Conservation (phyloP, 2,888 invertebrate genomes). For the Standfussiana lucernea region DNA sequence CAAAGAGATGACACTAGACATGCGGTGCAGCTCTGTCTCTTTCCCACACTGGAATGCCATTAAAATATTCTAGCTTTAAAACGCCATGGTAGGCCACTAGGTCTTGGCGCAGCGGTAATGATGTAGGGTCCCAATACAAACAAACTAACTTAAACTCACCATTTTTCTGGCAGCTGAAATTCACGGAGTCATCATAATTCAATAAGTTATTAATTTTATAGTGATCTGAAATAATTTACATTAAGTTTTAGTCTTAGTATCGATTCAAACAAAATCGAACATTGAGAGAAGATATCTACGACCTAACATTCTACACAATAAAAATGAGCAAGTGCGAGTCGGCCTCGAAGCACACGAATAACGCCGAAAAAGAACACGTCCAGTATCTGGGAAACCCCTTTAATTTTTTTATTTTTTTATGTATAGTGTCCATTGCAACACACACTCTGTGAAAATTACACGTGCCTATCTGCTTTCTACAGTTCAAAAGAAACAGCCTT, state of each 20-base stretch:
- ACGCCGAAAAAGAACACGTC: no score
- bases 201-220: background rate
- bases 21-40: no score
- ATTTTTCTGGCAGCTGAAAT: slow-evolving; percentile 14
- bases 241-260: background rate
- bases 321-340: no score
- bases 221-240: slow-evolving; percentile 22
- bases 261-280: background rate
- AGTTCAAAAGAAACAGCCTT: background rate
- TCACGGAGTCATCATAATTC: background rate
- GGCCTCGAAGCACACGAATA: no score
- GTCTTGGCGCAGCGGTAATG: no score
- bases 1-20: no score
- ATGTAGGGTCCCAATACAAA: background rate
- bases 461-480: no score
- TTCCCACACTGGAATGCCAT: no score
- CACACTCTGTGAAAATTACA: no score
- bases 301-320: no score
- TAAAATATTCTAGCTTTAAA: no score
- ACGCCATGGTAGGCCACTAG: no score
- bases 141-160: slow-evolving; percentile 9
- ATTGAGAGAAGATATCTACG: background rate
- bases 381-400: background rate
- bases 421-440: background rate
- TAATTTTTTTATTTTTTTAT: background rate